Conservation (phyloP, 92 coral and sea anemone species). For the Pocillopora meandrina region DNA sequence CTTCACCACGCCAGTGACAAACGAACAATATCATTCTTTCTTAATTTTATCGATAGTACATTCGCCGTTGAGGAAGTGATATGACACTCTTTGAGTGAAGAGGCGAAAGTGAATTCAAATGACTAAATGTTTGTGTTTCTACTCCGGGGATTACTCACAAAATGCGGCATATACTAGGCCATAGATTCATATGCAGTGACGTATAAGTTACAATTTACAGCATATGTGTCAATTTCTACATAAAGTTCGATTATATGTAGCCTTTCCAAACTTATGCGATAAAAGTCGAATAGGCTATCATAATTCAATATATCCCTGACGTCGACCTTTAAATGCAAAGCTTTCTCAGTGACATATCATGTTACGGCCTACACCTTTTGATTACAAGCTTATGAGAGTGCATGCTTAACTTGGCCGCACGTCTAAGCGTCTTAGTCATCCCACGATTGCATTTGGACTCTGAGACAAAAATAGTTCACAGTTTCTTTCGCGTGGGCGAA, state of each 20-base stretch:
- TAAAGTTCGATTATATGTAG: neutral
- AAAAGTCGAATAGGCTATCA: neutral
- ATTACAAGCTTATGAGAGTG: neutral
- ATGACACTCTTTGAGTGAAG: conserved; percentile 10
- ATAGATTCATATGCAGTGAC: neutral
- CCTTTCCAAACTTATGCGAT: neutral
- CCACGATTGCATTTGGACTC: neutral
- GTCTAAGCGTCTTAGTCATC: neutral
- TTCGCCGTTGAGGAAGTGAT: conserved; percentile 22
- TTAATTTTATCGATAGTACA: neutral
- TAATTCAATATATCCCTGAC: neutral
- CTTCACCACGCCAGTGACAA: no score
- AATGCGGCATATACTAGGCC: neutral
- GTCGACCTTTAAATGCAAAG: conserved; percentile 9
- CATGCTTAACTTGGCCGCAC: neutral
- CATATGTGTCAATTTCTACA: neutral
- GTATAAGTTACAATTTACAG: neutral
- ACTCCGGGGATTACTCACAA: neutral
- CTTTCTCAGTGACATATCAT: conserved; percentile 7
- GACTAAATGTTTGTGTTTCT: conserved; percentile 5
- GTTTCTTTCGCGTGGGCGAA: conserved; percentile 25
- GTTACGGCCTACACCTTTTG: conserved; percentile 8
- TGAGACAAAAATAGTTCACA: neutral
- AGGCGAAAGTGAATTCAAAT: conserved; percentile 8
- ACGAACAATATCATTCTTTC: neutral